phyloP scores from a whole-genome alignment of 1,140 invertebrate genomes.

The Andrena cerasifolii region DNA sequence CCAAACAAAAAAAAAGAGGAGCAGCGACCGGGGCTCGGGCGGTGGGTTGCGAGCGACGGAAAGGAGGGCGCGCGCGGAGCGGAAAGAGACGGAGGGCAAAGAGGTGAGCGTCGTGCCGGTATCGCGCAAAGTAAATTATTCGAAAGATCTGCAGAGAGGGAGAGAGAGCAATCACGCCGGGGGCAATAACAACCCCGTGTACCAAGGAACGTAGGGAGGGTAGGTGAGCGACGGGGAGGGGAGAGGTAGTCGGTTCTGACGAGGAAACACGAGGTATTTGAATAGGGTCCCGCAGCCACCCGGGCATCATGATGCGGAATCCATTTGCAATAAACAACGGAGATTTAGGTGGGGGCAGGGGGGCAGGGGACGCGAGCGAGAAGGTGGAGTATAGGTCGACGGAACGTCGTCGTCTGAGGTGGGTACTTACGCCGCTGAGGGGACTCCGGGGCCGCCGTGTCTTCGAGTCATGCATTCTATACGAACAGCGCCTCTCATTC shows the following conservation, averaged over 20 bases:
- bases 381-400: constrained; percentile 51
- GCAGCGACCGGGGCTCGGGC: not conserved
- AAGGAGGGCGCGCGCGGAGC: not conserved
- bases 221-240: constrained; percentile 14
- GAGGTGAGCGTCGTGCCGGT: constrained; percentile 54
- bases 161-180: constrained; percentile 71
- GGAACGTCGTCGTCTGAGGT: constrained; percentile 72
- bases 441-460: constrained; percentile 73
- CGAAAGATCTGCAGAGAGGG: constrained; percentile 66
- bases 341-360: constrained; percentile 73
- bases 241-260: constrained; percentile 58
- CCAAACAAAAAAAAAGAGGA: constrained; percentile 63
- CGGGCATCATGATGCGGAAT: constrained; percentile 79
- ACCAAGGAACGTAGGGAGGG: constrained; percentile 15
- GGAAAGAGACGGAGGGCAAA: constrained; percentile 28
- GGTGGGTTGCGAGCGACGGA: not conserved
- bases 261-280: constrained; percentile 76
- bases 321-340: constrained; percentile 83
- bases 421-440: constrained; percentile 77
- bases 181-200: constrained; percentile 73
- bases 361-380: constrained; percentile 13
- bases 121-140: constrained; percentile 75
- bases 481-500: constrained; percentile 76
- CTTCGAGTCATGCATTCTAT: constrained; percentile 81
- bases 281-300: constrained; percentile 75